Base-by-base conservation (phyloP, 2,797 vertebrate genomes). In the Hylomyscus alleni region DNA sequence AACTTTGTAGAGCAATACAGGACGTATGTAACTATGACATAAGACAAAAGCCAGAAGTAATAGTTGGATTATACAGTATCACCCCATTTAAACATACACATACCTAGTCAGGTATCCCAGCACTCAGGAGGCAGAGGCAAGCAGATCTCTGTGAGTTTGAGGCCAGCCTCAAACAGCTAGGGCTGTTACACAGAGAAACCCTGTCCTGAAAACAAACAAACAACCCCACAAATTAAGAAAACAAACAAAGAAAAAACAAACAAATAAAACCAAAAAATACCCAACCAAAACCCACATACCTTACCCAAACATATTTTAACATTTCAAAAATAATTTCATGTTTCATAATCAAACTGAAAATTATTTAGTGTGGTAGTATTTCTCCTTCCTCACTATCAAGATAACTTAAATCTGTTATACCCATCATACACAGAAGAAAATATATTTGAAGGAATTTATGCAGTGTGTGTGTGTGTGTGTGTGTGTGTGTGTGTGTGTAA, bases 31-130 rank as follows among this genome's bases (percentile, higher is more conserved):
- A 82, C 78, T 86, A 91, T 82, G 13, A 76, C 37, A 65, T 12
- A 87, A 95, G 44, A 91, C 50, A 92, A 44, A 84, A 88, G 90
- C 75, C 89, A 94, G 83, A 13, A 84, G 17, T 87, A 93, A 95
- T 81, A 65, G 84, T 52, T 89, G 26, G 56, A 81, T 69, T 80
- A 76, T 0, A 90, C n/a, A 6, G 29, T 76, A 40, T 65, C 44
- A 44, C 40, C 77, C 89, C 19, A 78, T 75, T 93, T 93, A 12
- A 40, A 40, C 40, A 73, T 40, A 40, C 20, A 20, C 12, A 40
- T 24, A 1, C 20, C 22, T 73, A 73, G 72, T 40, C 72, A 40
- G 72, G 19, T 37, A 34, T 65, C 60, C 82, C 60, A 84, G 40
- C 19, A 84, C 62, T 75, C 37, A 12, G 40, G 29, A 65, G 82